phyloP scores from a whole-genome alignment of 2,888 invertebrate genomes.

The Kuschelorhynchus macadamiae region DNA sequence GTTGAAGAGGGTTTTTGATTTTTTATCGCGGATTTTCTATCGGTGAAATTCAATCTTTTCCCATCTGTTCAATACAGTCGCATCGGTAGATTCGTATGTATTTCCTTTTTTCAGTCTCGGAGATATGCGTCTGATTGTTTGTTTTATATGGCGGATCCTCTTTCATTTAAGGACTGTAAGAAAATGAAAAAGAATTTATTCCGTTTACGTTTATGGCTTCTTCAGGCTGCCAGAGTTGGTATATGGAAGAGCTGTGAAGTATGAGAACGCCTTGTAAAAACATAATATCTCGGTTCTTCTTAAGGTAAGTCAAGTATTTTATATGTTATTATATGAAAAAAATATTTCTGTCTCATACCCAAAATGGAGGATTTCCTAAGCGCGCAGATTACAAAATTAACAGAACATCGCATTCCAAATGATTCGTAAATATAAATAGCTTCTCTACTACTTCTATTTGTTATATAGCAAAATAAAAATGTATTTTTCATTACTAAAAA shows the following conservation, averaged over 20 bases:
- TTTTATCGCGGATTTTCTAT: conserved; percentile 42
- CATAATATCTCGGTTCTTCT: neutral
- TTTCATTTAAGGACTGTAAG: conserved; percentile 43
- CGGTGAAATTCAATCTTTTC: conserved; percentile 54
- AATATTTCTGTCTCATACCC: too few relatives aligned
- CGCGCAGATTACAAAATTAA: too few relatives aligned
- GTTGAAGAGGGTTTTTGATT: conserved; percentile 44
- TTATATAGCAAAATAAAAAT: too few relatives aligned
- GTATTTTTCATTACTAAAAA: too few relatives aligned
- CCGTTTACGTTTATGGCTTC: conserved; percentile 31
- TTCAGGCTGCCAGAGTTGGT: conserved; percentile 23
- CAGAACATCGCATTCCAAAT: too few relatives aligned
- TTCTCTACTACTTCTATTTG: too few relatives aligned
- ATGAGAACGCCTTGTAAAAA: conserved; percentile 25
- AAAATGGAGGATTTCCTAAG: too few relatives aligned
- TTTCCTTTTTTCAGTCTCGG: conserved; percentile 41
- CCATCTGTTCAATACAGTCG: conserved; percentile 53
- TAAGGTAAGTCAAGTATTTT: conserved; percentile 1
- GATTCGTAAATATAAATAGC: too few relatives aligned
- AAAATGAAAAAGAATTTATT: conserved; percentile 42
- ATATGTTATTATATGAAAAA: too few relatives aligned
- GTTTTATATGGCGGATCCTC: conserved; percentile 47
- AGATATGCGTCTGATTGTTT: conserved; percentile 46
- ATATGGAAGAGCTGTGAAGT: conserved; percentile 29
- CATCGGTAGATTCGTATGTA: conserved; percentile 35